Conservation (phyloP, 2,888 invertebrate species). For the Aphidius colemani region DNA sequence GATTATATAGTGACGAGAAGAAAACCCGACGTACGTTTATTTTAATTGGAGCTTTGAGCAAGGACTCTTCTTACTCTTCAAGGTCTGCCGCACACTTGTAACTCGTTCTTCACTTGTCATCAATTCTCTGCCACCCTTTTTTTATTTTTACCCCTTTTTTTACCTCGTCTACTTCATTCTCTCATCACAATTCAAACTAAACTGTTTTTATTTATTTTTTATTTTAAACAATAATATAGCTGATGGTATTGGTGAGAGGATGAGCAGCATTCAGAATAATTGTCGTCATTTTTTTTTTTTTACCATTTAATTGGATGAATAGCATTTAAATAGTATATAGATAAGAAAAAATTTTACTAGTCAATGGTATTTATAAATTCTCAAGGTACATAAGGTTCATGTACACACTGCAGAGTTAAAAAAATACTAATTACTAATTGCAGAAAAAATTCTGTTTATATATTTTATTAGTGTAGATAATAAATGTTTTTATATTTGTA, state of each 20-base stretch:
- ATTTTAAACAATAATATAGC: neutral
- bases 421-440: neutral
- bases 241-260: conserved; percentile 4
- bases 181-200: neutral
- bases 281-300: conserved; percentile 10
- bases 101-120: conserved; percentile 26
- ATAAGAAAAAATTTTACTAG: too few relatives aligned
- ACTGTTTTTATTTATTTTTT: conserved; percentile 3
- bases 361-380: too few relatives aligned
- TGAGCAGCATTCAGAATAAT: conserved; percentile 15
- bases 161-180: neutral
- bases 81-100: conserved; percentile 24
- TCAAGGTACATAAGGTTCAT: too few relatives aligned
- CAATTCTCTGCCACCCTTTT: conserved; percentile 12
- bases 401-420: neutral
- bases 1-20: conserved; percentile 28
- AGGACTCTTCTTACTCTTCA: conserved; percentile 28
- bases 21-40: conserved; percentile 38
- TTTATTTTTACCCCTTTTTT: conserved; percentile 16
- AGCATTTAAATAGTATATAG: neutral
- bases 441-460: neutral
- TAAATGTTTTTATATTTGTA: too few relatives aligned
- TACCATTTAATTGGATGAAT: neutral
- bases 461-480: too few relatives aligned
- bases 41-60: conserved; percentile 37